Conservation (phyloP, 1,140 invertebrate species). For the Camponotus pennsylvanicus region DNA sequence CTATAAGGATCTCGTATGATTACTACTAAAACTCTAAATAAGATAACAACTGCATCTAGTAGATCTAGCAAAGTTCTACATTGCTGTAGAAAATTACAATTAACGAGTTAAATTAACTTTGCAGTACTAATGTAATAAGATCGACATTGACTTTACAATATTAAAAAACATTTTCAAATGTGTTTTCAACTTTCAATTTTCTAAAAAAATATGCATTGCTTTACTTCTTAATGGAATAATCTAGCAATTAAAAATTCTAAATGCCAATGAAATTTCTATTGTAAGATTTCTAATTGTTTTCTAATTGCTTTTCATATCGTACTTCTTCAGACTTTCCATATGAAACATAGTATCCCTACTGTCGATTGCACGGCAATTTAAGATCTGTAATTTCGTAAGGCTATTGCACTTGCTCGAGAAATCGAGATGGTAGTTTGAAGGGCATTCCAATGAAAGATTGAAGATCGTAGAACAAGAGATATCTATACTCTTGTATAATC, state of each 20-base stretch:
- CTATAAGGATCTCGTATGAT: neutral
- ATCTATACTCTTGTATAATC: neutral
- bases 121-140: neutral
- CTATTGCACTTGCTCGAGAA: conserved; percentile 7
- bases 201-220: neutral
- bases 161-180: neutral
- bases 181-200: neutral
- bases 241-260: conserved; percentile 12
- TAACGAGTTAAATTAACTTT: conserved; percentile 21
- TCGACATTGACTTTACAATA: neutral
- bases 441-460: neutral
- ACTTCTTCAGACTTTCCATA: neutral
- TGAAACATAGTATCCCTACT: neutral
- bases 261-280: neutral
- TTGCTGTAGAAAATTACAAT: neutral
- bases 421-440: neutral
- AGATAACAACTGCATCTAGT: neutral
- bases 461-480: conserved; percentile 9
- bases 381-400: conserved; percentile 4
- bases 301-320: conserved; percentile 9
- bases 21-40: neutral
- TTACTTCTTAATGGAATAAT: neutral
- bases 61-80: neutral
- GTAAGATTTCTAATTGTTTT: neutral
- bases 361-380: neutral